A percentile compares a stretch with the other conserved stretches of the same genome.
Conservation (phyloP, 2,888 invertebrate genomes). For the Mellilla xanthometata region DNA sequence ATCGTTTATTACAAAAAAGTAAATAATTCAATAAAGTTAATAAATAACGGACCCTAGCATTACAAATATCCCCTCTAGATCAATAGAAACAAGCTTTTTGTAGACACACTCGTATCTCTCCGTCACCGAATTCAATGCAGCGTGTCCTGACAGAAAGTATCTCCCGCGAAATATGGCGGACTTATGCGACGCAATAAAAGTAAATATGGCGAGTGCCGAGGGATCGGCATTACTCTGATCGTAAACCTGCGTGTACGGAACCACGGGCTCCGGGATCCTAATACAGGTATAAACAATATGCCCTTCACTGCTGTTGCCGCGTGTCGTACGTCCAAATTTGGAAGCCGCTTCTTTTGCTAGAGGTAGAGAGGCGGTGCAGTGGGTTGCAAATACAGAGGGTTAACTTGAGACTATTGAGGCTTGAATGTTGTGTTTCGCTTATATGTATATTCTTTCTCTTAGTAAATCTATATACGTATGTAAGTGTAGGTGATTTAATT, state of each 20-base stretch:
- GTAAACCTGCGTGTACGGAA: constrained; percentile 39
- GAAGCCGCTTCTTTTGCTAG: constrained; percentile 10
- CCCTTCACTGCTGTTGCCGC: constrained; percentile 27
- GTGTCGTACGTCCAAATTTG: constrained; percentile 28
- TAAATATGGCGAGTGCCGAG: constrained; percentile 52
- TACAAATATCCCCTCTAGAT: not conserved
- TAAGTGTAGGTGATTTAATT: too few species aligned
- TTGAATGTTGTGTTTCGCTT: too few species aligned
- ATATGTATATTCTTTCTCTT: too few species aligned
- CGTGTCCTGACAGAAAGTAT: constrained; percentile 25
- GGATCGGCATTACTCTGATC: constrained; percentile 41
- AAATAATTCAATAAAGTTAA: not conserved
- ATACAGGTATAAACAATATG: constrained; percentile 31
- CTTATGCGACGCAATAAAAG: constrained; percentile 51
- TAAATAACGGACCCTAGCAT: not conserved
- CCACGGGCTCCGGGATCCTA: constrained; percentile 24
- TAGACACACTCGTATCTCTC: constrained; percentile 14
- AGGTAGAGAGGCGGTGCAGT: not conserved
- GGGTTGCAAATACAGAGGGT: too few species aligned
- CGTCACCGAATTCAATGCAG: constrained; percentile 26
- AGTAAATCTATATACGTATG: too few species aligned
- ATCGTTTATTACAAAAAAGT: too few species aligned
- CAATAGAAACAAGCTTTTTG: constrained; percentile 3
- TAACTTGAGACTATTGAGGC: too few species aligned
- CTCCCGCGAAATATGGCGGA: constrained; percentile 38